Evolutionary conservation across 2,888 invertebrate species (phyloP), one percentile per base, ranked within the genome.

Genomic region (Ochropacha duplaris): DNA sequence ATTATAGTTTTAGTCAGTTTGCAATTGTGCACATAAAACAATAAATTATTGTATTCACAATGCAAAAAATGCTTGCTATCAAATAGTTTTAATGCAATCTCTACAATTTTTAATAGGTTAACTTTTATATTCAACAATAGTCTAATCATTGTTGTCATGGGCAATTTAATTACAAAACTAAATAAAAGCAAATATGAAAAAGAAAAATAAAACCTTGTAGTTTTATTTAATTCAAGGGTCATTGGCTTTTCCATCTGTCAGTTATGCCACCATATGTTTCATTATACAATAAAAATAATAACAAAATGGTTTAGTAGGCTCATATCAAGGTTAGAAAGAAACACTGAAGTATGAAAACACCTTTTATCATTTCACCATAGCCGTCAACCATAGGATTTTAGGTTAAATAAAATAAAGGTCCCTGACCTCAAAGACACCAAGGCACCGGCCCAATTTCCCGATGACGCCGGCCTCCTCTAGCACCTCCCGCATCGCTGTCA

Each of bases 391-490:
- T 4, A 16, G 14, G 19, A 9, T 16, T 4, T 9, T 19, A 44
- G 19, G 44, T 44, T 44, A 44, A 19, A 19, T 44, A 0, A 44
- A 9, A 31, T 31, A 9, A 44, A 44, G 39, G 39, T 39, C n/a
- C n/a, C 71, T 86, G 87, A 98, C 99, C 95, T 99, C 98, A 92
- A 99, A 99, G 66, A 98, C 95, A 55, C 99, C 99, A 63, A 99
- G 95, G 81, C 97, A 97, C 70, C 98, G 94, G 64, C 97, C 97
- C 60, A 99, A 94, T 81, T 96, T 96, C 72, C 99, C 99, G 76
- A 96, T 94, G 66, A 99, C 99, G 51, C 99, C 99, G 58, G 99
- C 99, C 86, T 99, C 99, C 86, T 99, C 99, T 67, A 97, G 94
- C 54, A 98, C 98, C 92, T 99, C 99, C 57, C 99, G 94, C 75